phyloP scores from a whole-genome alignment of 2,113 vertebrate species.

The Uria aalge region DNA sequence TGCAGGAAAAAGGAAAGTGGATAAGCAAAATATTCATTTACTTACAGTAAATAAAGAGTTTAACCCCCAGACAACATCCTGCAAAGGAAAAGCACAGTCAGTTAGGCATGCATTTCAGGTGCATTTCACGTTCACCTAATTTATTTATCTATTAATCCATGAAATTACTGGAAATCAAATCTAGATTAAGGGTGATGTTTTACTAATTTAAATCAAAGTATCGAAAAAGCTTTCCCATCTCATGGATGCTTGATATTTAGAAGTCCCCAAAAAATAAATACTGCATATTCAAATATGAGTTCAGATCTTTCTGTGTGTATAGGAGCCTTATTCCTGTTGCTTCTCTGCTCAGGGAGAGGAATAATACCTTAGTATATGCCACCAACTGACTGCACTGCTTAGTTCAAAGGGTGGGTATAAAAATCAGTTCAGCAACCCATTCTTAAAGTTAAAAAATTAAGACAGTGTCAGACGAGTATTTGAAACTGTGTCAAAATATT shows the following conservation, averaged over 20 bases:
- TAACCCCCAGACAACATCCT: slow-evolving; percentile 98
- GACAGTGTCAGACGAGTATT: neutral
- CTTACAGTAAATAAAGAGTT: slow-evolving; percentile 99
- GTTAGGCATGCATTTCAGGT: neutral
- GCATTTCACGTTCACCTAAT: neutral
- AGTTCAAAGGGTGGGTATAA: neutral
- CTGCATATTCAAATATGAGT: neutral
- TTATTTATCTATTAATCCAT: neutral
- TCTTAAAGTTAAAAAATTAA: neutral
- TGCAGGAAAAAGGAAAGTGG: neutral
- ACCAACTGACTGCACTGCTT: neutral
- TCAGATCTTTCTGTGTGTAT: neutral
- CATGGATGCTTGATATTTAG: neutral
- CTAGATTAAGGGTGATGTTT: neutral
- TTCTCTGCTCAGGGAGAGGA: neutral
- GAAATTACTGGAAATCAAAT: neutral
- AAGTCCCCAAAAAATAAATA: neutral
- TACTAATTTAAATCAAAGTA: neutral
- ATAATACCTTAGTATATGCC: neutral
- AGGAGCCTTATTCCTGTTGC: neutral
- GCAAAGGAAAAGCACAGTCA: slow-evolving; percentile 54
- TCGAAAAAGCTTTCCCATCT: neutral
- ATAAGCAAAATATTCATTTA: slow-evolving; percentile 31
- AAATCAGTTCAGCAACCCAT: neutral
- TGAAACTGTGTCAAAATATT: neutral